These are phyloP conservation scores for Myotis findleyi DNA, from an alignment of 2,797 vertebrate species.

Conservation along the genomic window DNA sequence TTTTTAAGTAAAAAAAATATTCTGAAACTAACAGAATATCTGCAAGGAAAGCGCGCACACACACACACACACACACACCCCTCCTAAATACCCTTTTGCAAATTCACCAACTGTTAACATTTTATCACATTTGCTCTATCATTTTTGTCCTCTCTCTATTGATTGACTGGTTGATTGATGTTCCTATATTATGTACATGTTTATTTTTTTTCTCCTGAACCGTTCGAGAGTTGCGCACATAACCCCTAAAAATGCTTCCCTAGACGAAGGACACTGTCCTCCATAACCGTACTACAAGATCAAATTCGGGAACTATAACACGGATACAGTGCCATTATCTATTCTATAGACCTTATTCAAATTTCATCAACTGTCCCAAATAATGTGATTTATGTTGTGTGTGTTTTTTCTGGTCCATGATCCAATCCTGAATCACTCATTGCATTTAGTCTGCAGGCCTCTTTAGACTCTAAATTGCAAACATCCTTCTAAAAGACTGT, in stretches of 20 bases:
- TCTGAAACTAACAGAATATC: slow-evolving; percentile 2
- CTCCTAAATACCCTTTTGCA: background rate
- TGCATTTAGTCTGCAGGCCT: background rate
- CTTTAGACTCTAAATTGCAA: background rate
- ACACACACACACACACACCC: background rate
- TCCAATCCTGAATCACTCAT: background rate
- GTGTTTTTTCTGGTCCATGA: background rate
- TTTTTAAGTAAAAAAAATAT: slow-evolving; percentile 29
- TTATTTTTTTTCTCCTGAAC: slow-evolving; percentile 18
- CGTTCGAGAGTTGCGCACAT: background rate
- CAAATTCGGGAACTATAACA: background rate
- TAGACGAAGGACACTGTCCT: background rate
- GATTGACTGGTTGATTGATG: background rate
- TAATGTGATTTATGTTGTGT: background rate
- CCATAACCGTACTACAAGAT: background rate
- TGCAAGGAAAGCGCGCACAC: background rate
- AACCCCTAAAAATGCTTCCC: background rate
- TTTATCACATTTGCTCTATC: background rate
- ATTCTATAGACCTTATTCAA: background rate
- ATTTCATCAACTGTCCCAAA: background rate
- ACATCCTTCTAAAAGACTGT: background rate
- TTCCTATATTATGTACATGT: background rate
- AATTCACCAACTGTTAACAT: background rate
- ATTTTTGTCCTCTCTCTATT: background rate
- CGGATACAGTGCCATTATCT: background rate